phyloP scores from a whole-genome alignment of 2,888 invertebrate genomes.

The Drosophila rubida region DNA sequence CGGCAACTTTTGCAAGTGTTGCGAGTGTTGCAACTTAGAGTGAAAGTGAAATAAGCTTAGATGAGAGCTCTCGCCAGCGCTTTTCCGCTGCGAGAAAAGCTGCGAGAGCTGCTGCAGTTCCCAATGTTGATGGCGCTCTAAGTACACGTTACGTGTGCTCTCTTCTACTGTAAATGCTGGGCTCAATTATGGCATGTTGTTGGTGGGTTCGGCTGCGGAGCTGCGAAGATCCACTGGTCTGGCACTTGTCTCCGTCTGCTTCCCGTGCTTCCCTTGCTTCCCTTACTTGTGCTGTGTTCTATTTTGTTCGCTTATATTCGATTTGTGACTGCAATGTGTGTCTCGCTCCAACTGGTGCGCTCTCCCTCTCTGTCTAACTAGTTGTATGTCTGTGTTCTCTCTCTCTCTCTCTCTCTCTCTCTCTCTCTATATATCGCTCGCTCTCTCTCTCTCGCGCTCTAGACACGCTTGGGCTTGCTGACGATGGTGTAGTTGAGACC shows the following conservation, averaged over 20 bases:
- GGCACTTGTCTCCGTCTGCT: neutral
- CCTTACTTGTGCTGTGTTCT: neutral
- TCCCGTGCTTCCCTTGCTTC: no score
- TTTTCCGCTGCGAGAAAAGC: neutral
- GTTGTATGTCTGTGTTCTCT: slow-evolving; percentile 49
- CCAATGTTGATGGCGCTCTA: neutral
- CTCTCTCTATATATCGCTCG: neutral
- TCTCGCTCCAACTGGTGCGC: slow-evolving; percentile 13
- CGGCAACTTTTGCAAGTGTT: no score
- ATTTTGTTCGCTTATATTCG: slow-evolving; percentile 45
- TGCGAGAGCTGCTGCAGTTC: neutral
- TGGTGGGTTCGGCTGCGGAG: neutral
- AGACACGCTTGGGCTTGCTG: slow-evolving; percentile 94
- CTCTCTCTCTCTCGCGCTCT: neutral
- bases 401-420: slow-evolving; percentile 26
- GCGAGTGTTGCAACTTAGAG: neutral
- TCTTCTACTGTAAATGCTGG: slow-evolving; percentile 24
- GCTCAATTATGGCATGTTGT: slow-evolving; percentile 7
- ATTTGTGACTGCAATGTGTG: slow-evolving; percentile 16
- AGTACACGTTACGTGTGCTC: slow-evolving; percentile 2
- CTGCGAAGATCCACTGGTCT: slow-evolving; percentile 14
- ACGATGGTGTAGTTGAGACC: slow-evolving; percentile 93
- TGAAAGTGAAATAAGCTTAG: neutral
- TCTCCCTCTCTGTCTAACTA: slow-evolving; percentile 5
- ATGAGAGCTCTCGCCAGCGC: neutral